Base-by-base conservation (phyloP, 1,140 invertebrate species). In the Drosophila suzukii region DNA sequence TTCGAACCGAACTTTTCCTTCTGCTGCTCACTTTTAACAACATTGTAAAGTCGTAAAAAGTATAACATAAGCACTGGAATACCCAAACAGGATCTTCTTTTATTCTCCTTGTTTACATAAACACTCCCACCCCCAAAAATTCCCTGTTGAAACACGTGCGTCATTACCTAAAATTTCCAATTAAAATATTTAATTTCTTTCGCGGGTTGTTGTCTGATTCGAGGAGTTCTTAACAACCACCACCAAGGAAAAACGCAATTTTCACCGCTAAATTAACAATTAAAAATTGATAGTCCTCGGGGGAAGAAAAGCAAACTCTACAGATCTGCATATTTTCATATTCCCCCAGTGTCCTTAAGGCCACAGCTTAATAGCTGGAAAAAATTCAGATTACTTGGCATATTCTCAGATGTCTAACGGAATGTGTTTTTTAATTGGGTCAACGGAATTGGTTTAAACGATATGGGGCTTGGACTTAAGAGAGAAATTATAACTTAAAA, bases 101-200 rank as follows among this genome's bases (percentile, higher is more conserved):
- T 66, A 46, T 75, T 75, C 54, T 12, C 11, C 60, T 65, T 76
- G 75, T 78, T 78, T 78, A 78, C 78, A 85, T 75, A 73, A 75
- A 77, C 75, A 73, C 72, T 24, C 57, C 36, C 38, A 5, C 54
- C 13, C 13, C 15, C 27, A 27, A 13, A 17, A 0, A 1, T 34
- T 15, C 27, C 17, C 6, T 0, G 34, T 58, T 55, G 51, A 39
- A 27, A 68, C 66, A 85, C 82, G 61, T 74, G 75, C 82, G 67
- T 78, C 84, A 81, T 84, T 89, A 80, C 65, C 68, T 36, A 76
- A 89, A 65, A 90, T 89, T 89, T 89, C 85, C 85, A 89, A 89
- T 89, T 89, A 89, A 89, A 89, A 89, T 89, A 89, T 89, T 89
- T 89, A 89, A 89, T 89, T 89, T 90, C 80, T 75, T 89, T 83